A percentile compares a stretch with the other conserved stretches of the same genome.
These are phyloP conservation scores for Eupsilia transversa DNA, from an alignment of 2,888 invertebrate species.

Conservation along the genomic window DNA sequence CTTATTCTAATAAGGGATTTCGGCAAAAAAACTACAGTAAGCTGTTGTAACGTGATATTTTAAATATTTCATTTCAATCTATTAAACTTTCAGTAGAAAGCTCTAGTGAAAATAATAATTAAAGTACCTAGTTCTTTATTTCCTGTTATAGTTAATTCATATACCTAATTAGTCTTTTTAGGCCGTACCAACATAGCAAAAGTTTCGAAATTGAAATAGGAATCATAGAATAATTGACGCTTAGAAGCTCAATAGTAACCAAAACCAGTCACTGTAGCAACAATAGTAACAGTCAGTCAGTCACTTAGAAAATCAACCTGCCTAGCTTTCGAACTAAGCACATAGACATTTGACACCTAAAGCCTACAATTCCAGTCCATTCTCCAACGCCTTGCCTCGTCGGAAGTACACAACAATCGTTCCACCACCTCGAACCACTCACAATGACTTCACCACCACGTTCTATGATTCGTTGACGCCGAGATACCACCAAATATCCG, in stretches of 20 bases:
- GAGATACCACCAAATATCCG: slow-evolving; percentile 60
- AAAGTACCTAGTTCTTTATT: too few relatives aligned
- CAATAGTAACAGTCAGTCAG: neutral
- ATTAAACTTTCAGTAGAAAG: neutral
- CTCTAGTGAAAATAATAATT: neutral
- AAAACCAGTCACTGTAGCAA: neutral
- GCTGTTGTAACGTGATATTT: too few relatives aligned
- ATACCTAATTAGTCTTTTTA: neutral
- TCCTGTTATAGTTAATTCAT: too few relatives aligned
- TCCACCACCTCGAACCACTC: slow-evolving; percentile 11
- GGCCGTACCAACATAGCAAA: neutral
- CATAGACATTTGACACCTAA: neutral
- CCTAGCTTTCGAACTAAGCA: neutral
- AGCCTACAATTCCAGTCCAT: slow-evolving; percentile 10
- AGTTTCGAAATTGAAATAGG: neutral
- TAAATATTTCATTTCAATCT: too few relatives aligned
- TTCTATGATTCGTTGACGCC: slow-evolving; percentile 34
- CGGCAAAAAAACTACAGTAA: neutral
- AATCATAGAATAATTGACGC: neutral
- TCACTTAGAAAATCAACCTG: neutral
- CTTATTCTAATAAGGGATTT: neutral
- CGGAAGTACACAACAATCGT: slow-evolving; percentile 20
- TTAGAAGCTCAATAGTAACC: neutral
- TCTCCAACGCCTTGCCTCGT: neutral
- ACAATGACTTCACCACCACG: slow-evolving; percentile 24